Base-by-base conservation (phyloP, 2,797 vertebrate genomes). In the Knipowitschia caucasica region DNA sequence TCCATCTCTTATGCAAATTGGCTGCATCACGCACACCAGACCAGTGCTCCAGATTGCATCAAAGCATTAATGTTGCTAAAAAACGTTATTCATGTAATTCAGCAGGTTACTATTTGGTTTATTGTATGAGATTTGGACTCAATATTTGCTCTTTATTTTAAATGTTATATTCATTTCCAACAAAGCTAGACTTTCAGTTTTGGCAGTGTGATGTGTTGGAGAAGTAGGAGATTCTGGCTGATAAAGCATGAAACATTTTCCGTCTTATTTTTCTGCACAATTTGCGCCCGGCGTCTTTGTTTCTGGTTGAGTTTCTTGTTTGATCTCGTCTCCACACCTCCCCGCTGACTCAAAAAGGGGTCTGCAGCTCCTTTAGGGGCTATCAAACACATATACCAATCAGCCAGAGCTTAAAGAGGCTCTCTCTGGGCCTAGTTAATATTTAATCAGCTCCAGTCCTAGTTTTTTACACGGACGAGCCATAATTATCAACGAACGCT, bases 391-490 rank as follows among this genome's bases (percentile, higher is more conserved):
- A 81, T 80, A 78, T 63, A 79, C 69, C 71, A 85, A 86, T 87
- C 82, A 85, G 73, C 69, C 26, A 33, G 65, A 82, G 73, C 77
- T 86, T 82, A 82, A 82, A 80, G 67, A 77, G 68, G 60, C 68
- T 55, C 77, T 81, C 75, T 73, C 64, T 23, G 62, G 71, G 73
- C 65, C 73, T 63, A 53, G 80, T 88, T 85, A 88, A 86, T 88
- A 85, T 87, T 89, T 88, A 86, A 89, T 86, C 74, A 82, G 78
- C 74, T 75, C 70, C 69, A 88, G 86, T 77, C 82, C 86, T 83
- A 87, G 77, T 85, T 88, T 89, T 77, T 54, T 44, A 44, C n/a
- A 78, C 72, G 71, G 46, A 64, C 86, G 17, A 63, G 73, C 67
- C 75, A 67, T 56, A 64, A 75, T 81, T 77, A 76, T 81, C 75